Conservation (phyloP, 1,140 invertebrate species). For the Panonychus citri region DNA sequence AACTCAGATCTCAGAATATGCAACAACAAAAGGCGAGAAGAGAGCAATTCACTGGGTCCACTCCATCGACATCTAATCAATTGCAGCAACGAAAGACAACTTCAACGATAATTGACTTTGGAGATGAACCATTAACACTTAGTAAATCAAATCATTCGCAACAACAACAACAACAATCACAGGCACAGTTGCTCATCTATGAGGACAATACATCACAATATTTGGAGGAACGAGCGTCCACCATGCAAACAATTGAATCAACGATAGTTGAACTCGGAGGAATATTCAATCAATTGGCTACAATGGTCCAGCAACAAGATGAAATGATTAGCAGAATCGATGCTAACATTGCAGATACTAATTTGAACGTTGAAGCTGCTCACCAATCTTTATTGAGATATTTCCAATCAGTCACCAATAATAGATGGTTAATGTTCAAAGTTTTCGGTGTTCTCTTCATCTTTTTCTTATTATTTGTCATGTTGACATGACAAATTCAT, state of each 20-base stretch:
- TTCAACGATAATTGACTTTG: slow-evolving; percentile 12
- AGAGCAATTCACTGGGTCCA: slow-evolving; percentile 59
- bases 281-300: slow-evolving; percentile 90
- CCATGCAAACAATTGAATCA: slow-evolving; percentile 97
- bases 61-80: too few relatives aligned
- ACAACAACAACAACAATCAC: slow-evolving; percentile 11
- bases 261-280: slow-evolving; percentile 94
- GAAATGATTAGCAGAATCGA: slow-evolving; percentile 86
- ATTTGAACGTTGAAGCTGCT: slow-evolving; percentile 88
- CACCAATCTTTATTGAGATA: slow-evolving; percentile 92
- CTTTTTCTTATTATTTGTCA: slow-evolving; percentile 96
- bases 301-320: slow-evolving; percentile 98
- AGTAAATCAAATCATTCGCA: slow-evolving; percentile 31
- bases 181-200: slow-evolving; percentile 5
- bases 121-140: too few relatives aligned
- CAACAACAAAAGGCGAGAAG: slow-evolving; percentile 77
- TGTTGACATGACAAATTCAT: slow-evolving; percentile 50
- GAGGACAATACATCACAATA: slow-evolving; percentile 42
- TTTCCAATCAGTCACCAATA: slow-evolving; percentile 88
- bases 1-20: slow-evolving; percentile 72
- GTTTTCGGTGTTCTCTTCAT: too few relatives aligned
- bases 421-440: too few relatives aligned
- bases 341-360: slow-evolving; percentile 80
- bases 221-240: slow-evolving; percentile 72
- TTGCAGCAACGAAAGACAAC: too few relatives aligned